A percentile compares a stretch with the other conserved stretches of the same genome.
Evolutionary conservation across 92 coral and sea anemone genomes (phyloP).

Genomic region (Epizoanthus rinbou): DNA sequence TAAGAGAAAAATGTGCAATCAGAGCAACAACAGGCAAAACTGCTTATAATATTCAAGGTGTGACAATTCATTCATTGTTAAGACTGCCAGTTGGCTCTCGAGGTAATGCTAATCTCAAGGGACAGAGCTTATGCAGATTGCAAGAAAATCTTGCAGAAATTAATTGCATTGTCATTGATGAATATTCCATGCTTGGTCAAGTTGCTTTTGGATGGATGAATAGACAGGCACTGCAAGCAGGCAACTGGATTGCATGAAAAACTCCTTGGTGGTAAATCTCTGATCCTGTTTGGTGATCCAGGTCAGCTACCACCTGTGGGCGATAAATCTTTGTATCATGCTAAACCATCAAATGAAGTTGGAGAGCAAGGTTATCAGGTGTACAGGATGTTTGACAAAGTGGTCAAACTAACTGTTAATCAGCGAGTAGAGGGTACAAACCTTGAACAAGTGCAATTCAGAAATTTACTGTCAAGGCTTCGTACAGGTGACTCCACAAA

Average conservation of each 20-base stretch:
- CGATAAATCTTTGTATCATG: constrained; percentile 46
- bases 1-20: no score
- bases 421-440: constrained; percentile 44
- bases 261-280: constrained; percentile 32
- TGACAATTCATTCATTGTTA: no score
- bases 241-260: constrained; percentile 40
- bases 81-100: no score
- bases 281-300: not conserved
- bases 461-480: constrained; percentile 38
- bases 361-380: constrained; percentile 47
- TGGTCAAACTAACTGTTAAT: not conserved
- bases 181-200: constrained; percentile 51
- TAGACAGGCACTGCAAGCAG: constrained; percentile 44
- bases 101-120: no score
- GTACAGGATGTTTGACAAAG: constrained; percentile 14
- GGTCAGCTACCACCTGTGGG: constrained; percentile 31
- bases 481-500: constrained; percentile 42
- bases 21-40: no score
- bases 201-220: constrained; percentile 49
- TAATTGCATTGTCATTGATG: not conserved
- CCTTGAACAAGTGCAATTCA: constrained; percentile 32
- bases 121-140: no score
- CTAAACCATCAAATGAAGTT: constrained; percentile 40
- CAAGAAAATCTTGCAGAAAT: no score
- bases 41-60: no score